A percentile compares a stretch with the other conserved stretches of the same genome.
Conservation (phyloP, 92 coral and sea anemone genomes). For the Phymanthus crucifer region DNA sequence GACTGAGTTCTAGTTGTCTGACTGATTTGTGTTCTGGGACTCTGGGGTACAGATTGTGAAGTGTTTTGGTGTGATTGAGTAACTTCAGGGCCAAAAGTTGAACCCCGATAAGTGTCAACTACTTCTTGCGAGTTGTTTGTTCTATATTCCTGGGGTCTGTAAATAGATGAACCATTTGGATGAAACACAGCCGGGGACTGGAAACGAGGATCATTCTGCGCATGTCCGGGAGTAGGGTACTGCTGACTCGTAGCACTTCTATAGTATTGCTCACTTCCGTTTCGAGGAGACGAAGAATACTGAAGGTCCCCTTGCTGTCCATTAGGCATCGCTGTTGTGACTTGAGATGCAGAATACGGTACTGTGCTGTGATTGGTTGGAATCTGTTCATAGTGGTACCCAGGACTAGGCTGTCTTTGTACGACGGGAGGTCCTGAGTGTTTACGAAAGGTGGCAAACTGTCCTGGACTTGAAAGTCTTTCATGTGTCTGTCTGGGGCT, state of each 20-base stretch:
- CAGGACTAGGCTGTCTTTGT: slow-evolving; percentile 21
- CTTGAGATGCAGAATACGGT: background rate
- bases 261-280: background rate
- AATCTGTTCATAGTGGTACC: slow-evolving; percentile 10
- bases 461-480: slow-evolving; percentile 20
- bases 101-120: background rate
- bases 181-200: slow-evolving; percentile 7
- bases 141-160: background rate
- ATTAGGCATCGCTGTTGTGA: background rate
- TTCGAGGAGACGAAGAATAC: slow-evolving; percentile 3
- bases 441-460: slow-evolving; percentile 39
- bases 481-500: slow-evolving; percentile 6
- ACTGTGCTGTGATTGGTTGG: slow-evolving; percentile 20
- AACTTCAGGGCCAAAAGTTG: background rate
- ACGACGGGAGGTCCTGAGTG: slow-evolving; percentile 14
- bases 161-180: slow-evolving; percentile 2
- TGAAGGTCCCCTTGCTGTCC: slow-evolving; percentile 11
- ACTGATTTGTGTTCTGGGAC: background rate
- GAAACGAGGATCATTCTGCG: slow-evolving; percentile 4
- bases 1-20: background rate
- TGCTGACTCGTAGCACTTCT: slow-evolving; percentile 11
- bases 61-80: background rate
- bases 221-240: slow-evolving; percentile 14
- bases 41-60: background rate
- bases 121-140: background rate